phyloP scores from a whole-genome alignment of 2,797 vertebrate species.

The Rhadinocentrus ornatus region DNA sequence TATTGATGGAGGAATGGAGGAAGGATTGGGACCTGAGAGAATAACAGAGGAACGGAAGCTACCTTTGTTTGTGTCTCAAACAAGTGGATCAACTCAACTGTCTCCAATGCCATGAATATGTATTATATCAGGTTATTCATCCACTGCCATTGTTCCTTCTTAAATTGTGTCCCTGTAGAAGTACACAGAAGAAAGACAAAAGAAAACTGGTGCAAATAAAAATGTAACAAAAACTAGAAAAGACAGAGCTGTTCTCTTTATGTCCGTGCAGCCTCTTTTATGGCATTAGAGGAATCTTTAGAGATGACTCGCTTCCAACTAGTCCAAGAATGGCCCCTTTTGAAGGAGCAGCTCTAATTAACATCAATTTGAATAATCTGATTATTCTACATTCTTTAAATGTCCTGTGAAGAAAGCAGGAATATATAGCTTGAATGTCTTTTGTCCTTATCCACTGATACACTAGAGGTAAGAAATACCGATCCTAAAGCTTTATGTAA shows the following conservation, averaged over 20 bases:
- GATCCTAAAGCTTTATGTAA: slow-evolving; percentile 23
- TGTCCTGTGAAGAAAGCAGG: slow-evolving; percentile 29
- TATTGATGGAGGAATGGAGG: slow-evolving; percentile 60
- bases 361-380: slow-evolving; percentile 80
- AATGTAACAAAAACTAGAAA: slow-evolving; percentile 40
- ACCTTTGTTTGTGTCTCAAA: slow-evolving; percentile 74
- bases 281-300: slow-evolving; percentile 53
- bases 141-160: slow-evolving; percentile 64
- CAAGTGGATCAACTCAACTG: slow-evolving; percentile 70
- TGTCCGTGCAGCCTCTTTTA: slow-evolving; percentile 53
- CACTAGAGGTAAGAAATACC: slow-evolving; percentile 35
- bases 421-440: slow-evolving; percentile 27
- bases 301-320: slow-evolving; percentile 54
- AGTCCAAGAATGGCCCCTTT: slow-evolving; percentile 49
- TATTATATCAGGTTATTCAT: slow-evolving; percentile 74
- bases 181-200: slow-evolving; percentile 57
- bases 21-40: slow-evolving; percentile 74
- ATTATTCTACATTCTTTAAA: slow-evolving; percentile 52
- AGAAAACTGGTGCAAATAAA: slow-evolving; percentile 56
- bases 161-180: slow-evolving; percentile 63
- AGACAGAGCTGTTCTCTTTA: slow-evolving; percentile 55
- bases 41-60: slow-evolving; percentile 70
- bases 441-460: slow-evolving; percentile 40
- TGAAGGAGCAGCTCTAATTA: slow-evolving; percentile 69
- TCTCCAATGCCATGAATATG: slow-evolving; percentile 76